Conservation (phyloP, 1,140 invertebrate species). For the Bombus fervidus region DNA sequence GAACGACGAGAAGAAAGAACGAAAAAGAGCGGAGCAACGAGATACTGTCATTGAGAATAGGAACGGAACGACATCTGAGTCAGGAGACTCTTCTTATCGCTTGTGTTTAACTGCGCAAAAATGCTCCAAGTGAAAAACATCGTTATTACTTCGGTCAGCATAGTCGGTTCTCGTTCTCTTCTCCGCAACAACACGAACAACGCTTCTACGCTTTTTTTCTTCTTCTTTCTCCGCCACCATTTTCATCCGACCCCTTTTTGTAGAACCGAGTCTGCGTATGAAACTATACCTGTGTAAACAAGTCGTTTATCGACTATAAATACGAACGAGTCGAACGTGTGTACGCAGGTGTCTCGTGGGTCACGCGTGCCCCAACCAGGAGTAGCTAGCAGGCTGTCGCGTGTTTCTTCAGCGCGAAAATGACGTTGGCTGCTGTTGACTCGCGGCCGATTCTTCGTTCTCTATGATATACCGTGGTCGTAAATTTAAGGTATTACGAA, state of each 20-base stretch:
- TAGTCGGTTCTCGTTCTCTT: background rate
- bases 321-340: slow-evolving; percentile 16
- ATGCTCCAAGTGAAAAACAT: slow-evolving; percentile 47
- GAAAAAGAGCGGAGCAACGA: background rate
- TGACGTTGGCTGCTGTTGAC: background rate
- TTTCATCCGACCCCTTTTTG: background rate
- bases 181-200: background rate
- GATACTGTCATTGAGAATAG: slow-evolving; percentile 44
- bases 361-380: background rate
- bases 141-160: slow-evolving; percentile 9
- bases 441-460: background rate
- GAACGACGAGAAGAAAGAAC: background rate
- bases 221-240: background rate
- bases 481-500: background rate
- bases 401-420: background rate
- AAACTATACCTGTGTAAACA: slow-evolving; percentile 49
- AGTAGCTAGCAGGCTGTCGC: background rate
- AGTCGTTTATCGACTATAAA: slow-evolving; percentile 59
- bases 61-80: slow-evolving; percentile 65
- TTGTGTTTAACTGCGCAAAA: slow-evolving; percentile 57
- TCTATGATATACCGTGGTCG: background rate
- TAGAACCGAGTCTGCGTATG: slow-evolving; percentile 11
- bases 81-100: slow-evolving; percentile 54
- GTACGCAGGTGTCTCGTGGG: slow-evolving; percentile 6
- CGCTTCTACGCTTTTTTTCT: background rate